phyloP scores from a whole-genome alignment of 2,797 vertebrate genomes.

The Premnoplex brunnescens region DNA sequence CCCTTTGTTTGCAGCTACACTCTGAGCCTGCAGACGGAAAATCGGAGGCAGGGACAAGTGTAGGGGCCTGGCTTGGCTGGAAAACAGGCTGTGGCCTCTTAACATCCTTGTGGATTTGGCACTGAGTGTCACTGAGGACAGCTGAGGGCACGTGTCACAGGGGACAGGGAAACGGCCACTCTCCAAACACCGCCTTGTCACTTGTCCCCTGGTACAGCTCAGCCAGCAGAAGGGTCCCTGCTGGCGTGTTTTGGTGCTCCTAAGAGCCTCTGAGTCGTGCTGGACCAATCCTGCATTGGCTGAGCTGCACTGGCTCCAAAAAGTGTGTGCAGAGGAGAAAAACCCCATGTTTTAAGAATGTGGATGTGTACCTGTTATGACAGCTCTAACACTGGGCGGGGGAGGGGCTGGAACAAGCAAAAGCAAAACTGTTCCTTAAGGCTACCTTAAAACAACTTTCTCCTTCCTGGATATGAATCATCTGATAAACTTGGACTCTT shows the following conservation, averaged over 20 bases:
- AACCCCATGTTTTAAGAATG: not conserved
- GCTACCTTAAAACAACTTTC: not conserved
- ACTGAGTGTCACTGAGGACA: accelerated
- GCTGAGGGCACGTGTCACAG: accelerated
- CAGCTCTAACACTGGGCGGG: not conserved
- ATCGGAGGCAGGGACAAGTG: accelerated
- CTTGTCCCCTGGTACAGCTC: not conserved
- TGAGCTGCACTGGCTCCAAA: not conserved
- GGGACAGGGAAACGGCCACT: accelerated
- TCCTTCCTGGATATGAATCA: constrained; percentile 4
- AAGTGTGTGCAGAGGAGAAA: not conserved
- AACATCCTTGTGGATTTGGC: not conserved
- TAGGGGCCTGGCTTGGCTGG: not conserved
- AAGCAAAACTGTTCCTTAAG: constrained; percentile 27
- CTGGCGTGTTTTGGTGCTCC: accelerated
- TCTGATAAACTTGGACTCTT: not conserved
- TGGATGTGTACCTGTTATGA: not conserved
- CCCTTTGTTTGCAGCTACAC: not conserved
- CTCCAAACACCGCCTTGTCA: accelerated
- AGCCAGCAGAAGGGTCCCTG: not conserved
- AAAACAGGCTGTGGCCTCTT: not conserved
- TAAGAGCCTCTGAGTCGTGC: not conserved
- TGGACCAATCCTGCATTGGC: accelerated
- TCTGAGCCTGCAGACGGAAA: not conserved
- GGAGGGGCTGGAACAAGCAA: not conserved